Percentiles rank a stretch among this genome's conserved stretches.
phyloP scores from a whole-genome alignment of 35 echinoderm and acorn worm genomes.

The Hemicentrotus pulcherrimus region DNA sequence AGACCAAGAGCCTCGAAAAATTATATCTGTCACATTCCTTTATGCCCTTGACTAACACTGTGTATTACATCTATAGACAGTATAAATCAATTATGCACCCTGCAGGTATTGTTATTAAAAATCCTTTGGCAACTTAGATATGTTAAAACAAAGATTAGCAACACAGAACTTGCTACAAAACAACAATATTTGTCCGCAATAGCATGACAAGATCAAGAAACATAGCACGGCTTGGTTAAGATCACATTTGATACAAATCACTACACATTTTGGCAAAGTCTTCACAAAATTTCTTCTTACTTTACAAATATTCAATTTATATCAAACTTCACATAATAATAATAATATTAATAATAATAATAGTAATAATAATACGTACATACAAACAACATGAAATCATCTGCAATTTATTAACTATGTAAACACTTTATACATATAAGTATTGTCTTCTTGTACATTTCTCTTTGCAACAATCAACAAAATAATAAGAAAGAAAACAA shows the following conservation, averaged over 20 bases:
- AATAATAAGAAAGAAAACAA: background rate
- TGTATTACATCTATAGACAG: background rate
- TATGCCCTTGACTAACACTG: background rate
- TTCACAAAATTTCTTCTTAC: slow-evolving; percentile 27
- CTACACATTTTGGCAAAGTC: slow-evolving; percentile 20
- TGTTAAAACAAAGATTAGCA: background rate
- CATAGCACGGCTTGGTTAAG: background rate
- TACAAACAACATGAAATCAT: slow-evolving; percentile 43
- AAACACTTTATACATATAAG: slow-evolving; percentile 51
- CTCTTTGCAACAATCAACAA: background rate
- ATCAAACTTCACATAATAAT: slow-evolving; percentile 45
- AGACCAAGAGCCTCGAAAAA: too few species aligned
- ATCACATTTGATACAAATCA: slow-evolving; percentile 12
- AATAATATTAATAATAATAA: slow-evolving; percentile 28
- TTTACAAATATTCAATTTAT: slow-evolving; percentile 43
- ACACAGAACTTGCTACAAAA: slow-evolving; percentile 4
- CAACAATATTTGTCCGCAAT: background rate
- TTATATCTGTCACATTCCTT: too few species aligned
- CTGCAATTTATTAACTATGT: background rate
- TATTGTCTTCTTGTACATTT: slow-evolving; percentile 27
- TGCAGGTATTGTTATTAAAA: background rate
- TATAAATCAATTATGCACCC: background rate
- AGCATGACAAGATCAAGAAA: background rate
- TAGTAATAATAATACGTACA: slow-evolving; percentile 29
- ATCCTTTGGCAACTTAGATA: slow-evolving; percentile 2